phyloP scores from a whole-genome alignment of 2,113 vertebrate genomes.

The Sturnira hondurensis region DNA sequence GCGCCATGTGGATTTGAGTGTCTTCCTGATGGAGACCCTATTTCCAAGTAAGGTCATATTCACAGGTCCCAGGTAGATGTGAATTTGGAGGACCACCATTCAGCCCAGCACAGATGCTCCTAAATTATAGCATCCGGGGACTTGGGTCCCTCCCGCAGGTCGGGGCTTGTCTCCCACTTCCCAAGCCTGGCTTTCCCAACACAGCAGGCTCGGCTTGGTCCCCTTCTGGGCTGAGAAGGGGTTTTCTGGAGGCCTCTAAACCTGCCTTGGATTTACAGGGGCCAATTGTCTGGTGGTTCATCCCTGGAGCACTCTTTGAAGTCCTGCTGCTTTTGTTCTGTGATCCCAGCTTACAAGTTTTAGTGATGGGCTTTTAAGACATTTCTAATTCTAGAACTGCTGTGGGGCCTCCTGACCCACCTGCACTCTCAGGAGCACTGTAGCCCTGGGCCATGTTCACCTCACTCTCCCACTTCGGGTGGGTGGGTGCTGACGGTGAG shows the following conservation, averaged over 20 bases:
- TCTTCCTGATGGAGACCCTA: not conserved
- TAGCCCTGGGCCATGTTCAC: rapidly evolving
- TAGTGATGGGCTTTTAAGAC: not conserved
- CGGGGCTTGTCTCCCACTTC: rapidly evolving
- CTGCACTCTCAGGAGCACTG: rapidly evolving
- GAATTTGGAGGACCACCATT: not conserved
- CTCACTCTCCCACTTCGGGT: rapidly evolving
- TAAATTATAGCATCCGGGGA: rapidly evolving
- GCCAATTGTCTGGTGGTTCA: rapidly evolving
- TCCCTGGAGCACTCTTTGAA: rapidly evolving
- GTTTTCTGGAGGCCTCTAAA: not conserved
- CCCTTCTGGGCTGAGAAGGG: not conserved
- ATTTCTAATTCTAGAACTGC: not conserved
- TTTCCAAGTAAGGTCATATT: not conserved
- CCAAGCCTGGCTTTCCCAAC: not conserved
- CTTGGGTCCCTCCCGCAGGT: rapidly evolving
- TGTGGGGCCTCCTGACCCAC: not conserved
- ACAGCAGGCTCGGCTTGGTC: rapidly evolving
- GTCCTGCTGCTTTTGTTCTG: not conserved
- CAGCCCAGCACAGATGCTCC: not conserved
- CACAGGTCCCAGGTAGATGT: not conserved
- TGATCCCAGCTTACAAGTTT: not conserved
- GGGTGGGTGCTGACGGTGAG: rapidly evolving
- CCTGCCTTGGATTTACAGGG: not conserved
- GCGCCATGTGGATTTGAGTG: not conserved